Conservation (phyloP, 2,888 invertebrate species). For the Terebella lapidaria region DNA sequence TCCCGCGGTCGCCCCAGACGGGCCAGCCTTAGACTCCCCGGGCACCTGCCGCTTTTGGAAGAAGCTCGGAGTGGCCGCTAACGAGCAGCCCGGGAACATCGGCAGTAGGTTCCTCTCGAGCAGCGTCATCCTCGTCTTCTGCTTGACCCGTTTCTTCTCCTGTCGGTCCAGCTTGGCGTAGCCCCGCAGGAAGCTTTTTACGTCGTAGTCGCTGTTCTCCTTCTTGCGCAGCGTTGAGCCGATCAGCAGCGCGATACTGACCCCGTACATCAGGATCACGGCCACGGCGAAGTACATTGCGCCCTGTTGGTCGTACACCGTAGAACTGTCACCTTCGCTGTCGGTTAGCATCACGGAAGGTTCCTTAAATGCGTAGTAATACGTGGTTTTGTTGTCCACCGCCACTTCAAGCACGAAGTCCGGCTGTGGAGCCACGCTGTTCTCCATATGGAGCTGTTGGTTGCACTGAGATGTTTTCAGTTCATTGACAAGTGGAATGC, state of each 20-base stretch:
- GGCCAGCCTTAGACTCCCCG: too few relatives aligned
- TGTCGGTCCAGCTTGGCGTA: constrained; percentile 18
- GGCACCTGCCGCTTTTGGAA: too few relatives aligned
- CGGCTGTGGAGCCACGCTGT: too few relatives aligned
- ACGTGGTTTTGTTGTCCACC: neutral
- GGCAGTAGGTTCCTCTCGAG: constrained; percentile 14
- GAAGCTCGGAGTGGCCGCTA: neutral
- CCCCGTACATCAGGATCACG: constrained; percentile 24
- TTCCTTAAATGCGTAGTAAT: neutral
- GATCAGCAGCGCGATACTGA: constrained; percentile 24
- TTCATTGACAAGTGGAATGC: too few relatives aligned
- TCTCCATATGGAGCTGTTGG: too few relatives aligned
- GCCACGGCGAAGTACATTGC: constrained; percentile 27
- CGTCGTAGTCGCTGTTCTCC: constrained; percentile 18
- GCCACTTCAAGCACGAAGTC: neutral
- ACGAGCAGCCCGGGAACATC: constrained; percentile 10
- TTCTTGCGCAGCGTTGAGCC: constrained; percentile 19
- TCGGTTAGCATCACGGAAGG: neutral
- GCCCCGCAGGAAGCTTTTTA: constrained; percentile 24
- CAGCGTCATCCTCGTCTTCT: constrained; percentile 13
- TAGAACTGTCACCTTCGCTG: neutral
- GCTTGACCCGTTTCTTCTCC: constrained; percentile 18
- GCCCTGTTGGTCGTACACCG: constrained; percentile 7
- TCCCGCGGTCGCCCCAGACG: too few relatives aligned
- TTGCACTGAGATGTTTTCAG: too few relatives aligned